phyloP scores from a whole-genome alignment of 2,113 vertebrate species.

The Pituophis catenifer region DNA sequence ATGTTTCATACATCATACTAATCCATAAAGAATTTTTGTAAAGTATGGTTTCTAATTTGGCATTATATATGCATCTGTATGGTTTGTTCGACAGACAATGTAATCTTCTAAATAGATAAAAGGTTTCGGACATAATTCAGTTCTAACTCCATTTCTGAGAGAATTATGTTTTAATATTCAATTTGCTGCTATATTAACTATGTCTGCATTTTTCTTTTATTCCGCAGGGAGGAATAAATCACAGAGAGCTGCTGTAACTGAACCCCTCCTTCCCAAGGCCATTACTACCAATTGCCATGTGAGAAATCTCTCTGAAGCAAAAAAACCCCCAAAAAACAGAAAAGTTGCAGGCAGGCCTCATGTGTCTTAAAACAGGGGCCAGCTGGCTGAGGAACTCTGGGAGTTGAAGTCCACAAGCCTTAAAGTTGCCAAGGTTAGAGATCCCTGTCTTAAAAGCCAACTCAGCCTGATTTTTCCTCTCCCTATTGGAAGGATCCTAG shows the following conservation, averaged over 20 bases:
- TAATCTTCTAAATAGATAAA: neutral
- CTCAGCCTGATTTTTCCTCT: neutral
- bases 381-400: too few species aligned
- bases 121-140: neutral
- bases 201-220: neutral
- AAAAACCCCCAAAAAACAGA: neutral
- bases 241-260: neutral
- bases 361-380: neutral
- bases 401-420: too few species aligned
- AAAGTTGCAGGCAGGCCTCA: neutral
- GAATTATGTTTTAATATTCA: neutral
- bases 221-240: neutral
- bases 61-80: neutral
- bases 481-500: neutral
- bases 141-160: neutral
- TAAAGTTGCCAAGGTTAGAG: too few species aligned
- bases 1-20: neutral
- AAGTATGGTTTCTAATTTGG: neutral
- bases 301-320: neutral
- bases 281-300: neutral
- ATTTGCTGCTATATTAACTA: neutral
- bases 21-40: neutral
- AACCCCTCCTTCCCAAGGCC: neutral
- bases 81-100: neutral
- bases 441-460: neutral